A percentile compares a stretch with the other conserved stretches of the same genome.
phyloP scores from a whole-genome alignment of 1,140 invertebrate genomes.

The Megalonaias nervosa region DNA sequence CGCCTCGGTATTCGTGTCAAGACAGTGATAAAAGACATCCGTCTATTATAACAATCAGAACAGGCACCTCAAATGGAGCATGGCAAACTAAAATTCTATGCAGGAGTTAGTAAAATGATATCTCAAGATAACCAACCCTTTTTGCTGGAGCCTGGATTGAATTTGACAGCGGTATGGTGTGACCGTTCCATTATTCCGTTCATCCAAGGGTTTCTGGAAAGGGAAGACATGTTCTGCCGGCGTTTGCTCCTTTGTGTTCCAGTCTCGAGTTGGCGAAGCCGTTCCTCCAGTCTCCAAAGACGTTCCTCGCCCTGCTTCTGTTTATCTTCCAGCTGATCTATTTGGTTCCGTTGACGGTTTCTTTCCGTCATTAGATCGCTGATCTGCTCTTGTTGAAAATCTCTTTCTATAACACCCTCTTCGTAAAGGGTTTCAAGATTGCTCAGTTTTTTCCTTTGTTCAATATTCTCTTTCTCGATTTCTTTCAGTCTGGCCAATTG shows the following conservation, averaged over 20 bases:
- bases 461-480: conserved; percentile 42
- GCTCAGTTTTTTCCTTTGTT: conserved; percentile 44
- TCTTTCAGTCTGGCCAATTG: conserved; percentile 44
- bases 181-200: conserved; percentile 31
- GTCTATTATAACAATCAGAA: no score
- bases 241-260: conserved; percentile 11
- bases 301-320: conserved; percentile 44
- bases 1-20: no score
- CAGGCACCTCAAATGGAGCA: no score
- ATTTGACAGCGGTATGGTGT: conserved; percentile 30
- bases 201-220: conserved; percentile 26
- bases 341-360: conserved; percentile 42
- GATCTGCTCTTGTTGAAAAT: conserved; percentile 47
- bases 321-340: conserved; percentile 40
- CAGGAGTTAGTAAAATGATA: no score
- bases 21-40: no score
- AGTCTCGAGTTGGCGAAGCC: conserved; percentile 40
- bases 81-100: no score
- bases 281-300: conserved; percentile 39
- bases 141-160: conserved; percentile 10
- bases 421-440: conserved; percentile 44
- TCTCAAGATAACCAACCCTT: no score
- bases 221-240: conserved; percentile 8
- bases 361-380: conserved; percentile 41
- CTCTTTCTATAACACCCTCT: conserved; percentile 44